A percentile compares a stretch with the other conserved stretches of the same genome.
Evolutionary conservation across 2,888 invertebrate species (phyloP).

Genomic region (Agrochola litura): DNA sequence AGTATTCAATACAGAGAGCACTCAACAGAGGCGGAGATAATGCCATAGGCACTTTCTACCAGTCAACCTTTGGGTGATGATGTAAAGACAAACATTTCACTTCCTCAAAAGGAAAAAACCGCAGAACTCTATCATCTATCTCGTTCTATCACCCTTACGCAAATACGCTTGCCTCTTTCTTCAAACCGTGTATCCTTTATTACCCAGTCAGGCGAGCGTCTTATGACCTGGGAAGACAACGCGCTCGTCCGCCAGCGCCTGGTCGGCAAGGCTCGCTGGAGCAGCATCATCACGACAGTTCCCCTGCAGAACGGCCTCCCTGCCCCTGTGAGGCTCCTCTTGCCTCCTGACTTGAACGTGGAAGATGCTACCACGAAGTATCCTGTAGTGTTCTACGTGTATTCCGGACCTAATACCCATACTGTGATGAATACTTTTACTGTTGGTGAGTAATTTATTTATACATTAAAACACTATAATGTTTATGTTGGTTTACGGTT

Average conservation of each 20-base stretch:
- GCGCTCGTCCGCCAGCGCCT: constrained; percentile 87
- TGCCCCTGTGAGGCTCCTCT: constrained; percentile 91
- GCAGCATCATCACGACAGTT: constrained; percentile 89
- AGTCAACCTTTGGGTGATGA: not conserved
- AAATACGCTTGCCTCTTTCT: constrained; percentile 3
- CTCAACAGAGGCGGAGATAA: not conserved
- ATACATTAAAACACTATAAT: too few species aligned
- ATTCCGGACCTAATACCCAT: constrained; percentile 96
- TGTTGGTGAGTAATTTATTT: constrained; percentile 75
- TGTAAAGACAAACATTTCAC: not conserved
- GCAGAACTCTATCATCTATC: too few species aligned
- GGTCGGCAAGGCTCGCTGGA: constrained; percentile 86
- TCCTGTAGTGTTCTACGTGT: constrained; percentile 94
- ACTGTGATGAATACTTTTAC: constrained; percentile 93
- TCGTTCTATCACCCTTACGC: not conserved
- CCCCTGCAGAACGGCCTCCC: constrained; percentile 90
- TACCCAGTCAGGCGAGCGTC: not conserved
- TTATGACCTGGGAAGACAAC: constrained; percentile 91
- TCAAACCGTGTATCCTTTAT: not conserved
- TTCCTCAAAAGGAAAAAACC: not conserved
- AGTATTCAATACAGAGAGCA: not conserved
- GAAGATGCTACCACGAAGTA: constrained; percentile 90
- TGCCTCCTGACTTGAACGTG: constrained; percentile 93
- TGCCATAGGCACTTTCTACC: not conserved
- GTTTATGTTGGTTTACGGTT: too few species aligned